A percentile compares a stretch with the other conserved stretches of the same genome.
Conservation (phyloP, 92 coral and sea anemone species). For the Actinostola sp. region DNA sequence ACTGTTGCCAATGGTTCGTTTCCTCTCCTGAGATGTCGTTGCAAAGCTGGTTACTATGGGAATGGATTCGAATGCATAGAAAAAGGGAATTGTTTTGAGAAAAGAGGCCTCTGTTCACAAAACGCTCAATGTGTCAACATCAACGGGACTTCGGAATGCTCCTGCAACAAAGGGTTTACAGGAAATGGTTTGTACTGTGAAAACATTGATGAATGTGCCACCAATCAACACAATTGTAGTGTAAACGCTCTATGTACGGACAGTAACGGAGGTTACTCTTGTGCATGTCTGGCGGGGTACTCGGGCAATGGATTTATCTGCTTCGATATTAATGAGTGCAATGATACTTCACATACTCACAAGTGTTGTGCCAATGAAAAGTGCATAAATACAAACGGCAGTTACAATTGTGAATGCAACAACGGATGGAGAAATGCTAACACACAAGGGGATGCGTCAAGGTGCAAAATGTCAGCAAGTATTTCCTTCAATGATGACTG, state of each 20-base stretch:
- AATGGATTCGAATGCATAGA: slow-evolving; percentile 60
- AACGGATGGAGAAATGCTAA: slow-evolving; percentile 48
- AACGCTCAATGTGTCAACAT: slow-evolving; percentile 43
- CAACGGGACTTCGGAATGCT: slow-evolving; percentile 63
- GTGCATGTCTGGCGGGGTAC: slow-evolving; percentile 56
- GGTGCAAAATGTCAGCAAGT: slow-evolving; percentile 12
- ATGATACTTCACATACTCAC: slow-evolving; percentile 8
- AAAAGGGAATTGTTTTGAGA: slow-evolving; percentile 57
- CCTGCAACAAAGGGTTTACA: slow-evolving; percentile 58
- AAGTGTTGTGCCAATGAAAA: slow-evolving; percentile 56
- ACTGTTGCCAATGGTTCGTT: slow-evolving; percentile 26
- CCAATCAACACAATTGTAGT: slow-evolving; percentile 43
- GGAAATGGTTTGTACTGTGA: slow-evolving; percentile 73
- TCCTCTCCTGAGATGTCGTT: slow-evolving; percentile 50
- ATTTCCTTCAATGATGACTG: slow-evolving; percentile 21
- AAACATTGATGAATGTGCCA: slow-evolving; percentile 54
- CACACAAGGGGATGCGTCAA: not conserved
- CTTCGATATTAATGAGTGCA: slow-evolving; percentile 58
- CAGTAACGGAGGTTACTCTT: slow-evolving; percentile 38
- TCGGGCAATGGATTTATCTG: slow-evolving; percentile 51
- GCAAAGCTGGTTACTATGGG: slow-evolving; percentile 59
- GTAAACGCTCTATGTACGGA: slow-evolving; percentile 48
- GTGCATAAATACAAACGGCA: slow-evolving; percentile 59
- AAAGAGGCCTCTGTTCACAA: slow-evolving; percentile 48
- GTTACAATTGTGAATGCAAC: slow-evolving; percentile 48